Evolutionary conservation across 2,888 invertebrate species (phyloP), one percentile per base, ranked within the genome.

Genomic region (Cerceris rybyensis): DNA sequence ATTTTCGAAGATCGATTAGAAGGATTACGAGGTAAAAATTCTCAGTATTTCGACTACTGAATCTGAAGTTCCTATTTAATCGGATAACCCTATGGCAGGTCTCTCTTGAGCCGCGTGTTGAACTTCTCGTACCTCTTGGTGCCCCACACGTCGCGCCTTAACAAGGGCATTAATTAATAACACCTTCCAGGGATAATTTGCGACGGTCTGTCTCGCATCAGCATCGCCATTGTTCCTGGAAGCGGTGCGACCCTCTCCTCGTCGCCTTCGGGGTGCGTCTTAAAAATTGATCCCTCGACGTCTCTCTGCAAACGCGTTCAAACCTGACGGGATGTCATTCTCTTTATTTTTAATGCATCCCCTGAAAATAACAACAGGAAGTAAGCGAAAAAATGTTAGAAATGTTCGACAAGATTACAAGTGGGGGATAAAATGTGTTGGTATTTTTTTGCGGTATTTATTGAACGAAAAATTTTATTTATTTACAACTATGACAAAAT

Each of bases 151-250:
- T 69, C 74, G 75, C 64, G 71, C 61, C 72, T 70, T 83, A 86
- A 86, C 86, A 81, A 84, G 77, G 63, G 69, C 75, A 77, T 82
- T 85, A 86, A 85, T 86, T 86, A 84, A 87, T 85, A 81, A 85
- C 72, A 85, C 80, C 81, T 82, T 66, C 68, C 58, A 75, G 78
- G 77, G 80, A 86, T 86, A 84, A 86, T 86, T 86, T 86, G 75
- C 72, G 58, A 70, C 61, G 17, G 66, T 70, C 71, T 73, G 71
- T 70, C 83, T 79, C 69, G 76, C 78, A 72, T 82, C 80, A 75
- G 79, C 80, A 55, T 75, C 69, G 69, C 66, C 80, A 86, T 86
- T 84, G 81, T 84, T 71, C 70, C 46, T 46, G 41, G 41, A 17
- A 52, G 42, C 68, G 50, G 41, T 60, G 50, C 70, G 55, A 28